Evolutionary conservation across 2,113 vertebrate species (phyloP).

Genomic region (Corvus hawaiiensis): DNA sequence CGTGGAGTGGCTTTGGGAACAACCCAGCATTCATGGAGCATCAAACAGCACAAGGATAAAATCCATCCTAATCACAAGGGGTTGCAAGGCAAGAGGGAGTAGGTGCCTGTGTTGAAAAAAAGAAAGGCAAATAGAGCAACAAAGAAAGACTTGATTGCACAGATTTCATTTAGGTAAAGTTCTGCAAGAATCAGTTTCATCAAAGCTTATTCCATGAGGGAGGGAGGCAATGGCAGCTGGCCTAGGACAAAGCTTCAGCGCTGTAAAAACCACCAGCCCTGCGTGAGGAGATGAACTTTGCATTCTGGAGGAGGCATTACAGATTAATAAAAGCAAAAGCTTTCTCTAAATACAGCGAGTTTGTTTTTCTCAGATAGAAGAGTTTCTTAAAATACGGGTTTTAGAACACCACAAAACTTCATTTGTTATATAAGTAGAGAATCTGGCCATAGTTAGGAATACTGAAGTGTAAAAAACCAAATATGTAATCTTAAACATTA

Average conservation of each 20-base stretch:
- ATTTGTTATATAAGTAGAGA: constrained; percentile 63
- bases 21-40: constrained; percentile 18
- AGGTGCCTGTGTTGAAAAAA: not conserved
- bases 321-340: constrained; percentile 55
- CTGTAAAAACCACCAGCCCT: constrained; percentile 53
- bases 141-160: constrained; percentile 15
- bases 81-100: constrained; percentile 18
- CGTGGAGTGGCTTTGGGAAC: not conserved
- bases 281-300: constrained; percentile 53
- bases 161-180: constrained; percentile 10
- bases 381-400: constrained; percentile 57
- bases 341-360: constrained; percentile 53
- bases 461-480: constrained; percentile 57
- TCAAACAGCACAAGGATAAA: constrained; percentile 1
- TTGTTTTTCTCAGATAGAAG: constrained; percentile 62
- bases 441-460: constrained; percentile 67
- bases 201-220: not conserved
- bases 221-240: constrained; percentile 52
- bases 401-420: constrained; percentile 54
- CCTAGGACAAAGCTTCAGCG: constrained; percentile 1
- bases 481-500: constrained; percentile 59
- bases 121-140: constrained; percentile 13
- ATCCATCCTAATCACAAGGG: constrained; percentile 44
- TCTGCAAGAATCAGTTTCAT: not conserved
- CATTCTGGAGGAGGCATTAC: constrained; percentile 34